These are phyloP conservation scores for Chromoteleia sp. DNA, from an alignment of 2,888 invertebrate genomes.

Conservation along the genomic window DNA sequence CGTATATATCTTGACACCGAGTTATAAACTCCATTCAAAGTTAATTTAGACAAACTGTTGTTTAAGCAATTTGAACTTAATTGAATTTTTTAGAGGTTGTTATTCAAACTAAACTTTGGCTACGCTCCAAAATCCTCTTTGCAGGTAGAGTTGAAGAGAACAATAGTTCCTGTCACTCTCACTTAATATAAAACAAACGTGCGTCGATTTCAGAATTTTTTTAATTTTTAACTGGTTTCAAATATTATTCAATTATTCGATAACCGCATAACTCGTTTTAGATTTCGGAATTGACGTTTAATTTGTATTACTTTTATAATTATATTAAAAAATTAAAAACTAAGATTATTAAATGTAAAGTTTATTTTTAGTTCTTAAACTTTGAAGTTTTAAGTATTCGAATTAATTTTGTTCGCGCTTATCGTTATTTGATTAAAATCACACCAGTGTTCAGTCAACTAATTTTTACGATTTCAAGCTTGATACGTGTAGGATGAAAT, in stretches of 20 bases:
- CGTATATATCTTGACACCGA: conserved; percentile 20
- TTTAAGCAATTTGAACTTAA: conserved; percentile 55
- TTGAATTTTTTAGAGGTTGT: conserved; percentile 53
- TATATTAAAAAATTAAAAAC: no score
- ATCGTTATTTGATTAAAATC: not conserved
- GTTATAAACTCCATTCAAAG: conserved; percentile 24
- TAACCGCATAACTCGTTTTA: not conserved
- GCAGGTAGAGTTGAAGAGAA: conserved; percentile 43
- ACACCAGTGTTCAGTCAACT: conserved; percentile 1
- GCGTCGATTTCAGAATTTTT: conserved; percentile 33
- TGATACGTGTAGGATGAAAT: conserved; percentile 9
- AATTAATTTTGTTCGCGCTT: conserved; percentile 5
- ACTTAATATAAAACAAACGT: conserved; percentile 54
- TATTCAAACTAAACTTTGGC: conserved; percentile 59
- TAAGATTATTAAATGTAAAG: not conserved
- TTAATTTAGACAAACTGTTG: conserved; percentile 50
- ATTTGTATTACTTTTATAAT: no score
- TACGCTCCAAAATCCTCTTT: conserved; percentile 43
- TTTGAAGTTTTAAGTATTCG: not conserved
- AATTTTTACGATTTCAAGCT: conserved; percentile 12
- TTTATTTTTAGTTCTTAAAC: not conserved
- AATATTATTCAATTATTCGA: not conserved
- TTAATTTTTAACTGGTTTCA: not conserved
- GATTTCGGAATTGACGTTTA: not conserved
- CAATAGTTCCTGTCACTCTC: conserved; percentile 58